Conservation (phyloP, 2,113 vertebrate genomes). For the Corynorhinus townsendii region DNA sequence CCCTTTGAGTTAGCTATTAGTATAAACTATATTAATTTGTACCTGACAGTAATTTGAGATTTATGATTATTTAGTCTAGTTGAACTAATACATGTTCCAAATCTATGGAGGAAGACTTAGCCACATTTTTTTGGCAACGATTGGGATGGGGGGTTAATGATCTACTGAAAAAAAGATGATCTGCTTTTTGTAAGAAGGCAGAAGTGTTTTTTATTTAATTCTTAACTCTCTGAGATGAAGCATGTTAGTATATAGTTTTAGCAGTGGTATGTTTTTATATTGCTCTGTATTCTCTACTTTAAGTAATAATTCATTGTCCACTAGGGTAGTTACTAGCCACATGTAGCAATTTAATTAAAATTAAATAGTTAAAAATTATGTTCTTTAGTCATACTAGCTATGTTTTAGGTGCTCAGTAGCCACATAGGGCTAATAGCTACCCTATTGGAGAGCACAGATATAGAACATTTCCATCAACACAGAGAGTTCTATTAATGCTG, state of each 20-base stretch:
- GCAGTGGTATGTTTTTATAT: neutral
- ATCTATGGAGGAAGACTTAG: conserved; percentile 16
- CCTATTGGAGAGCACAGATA: neutral
- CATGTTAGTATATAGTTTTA: neutral
- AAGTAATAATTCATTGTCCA: neutral
- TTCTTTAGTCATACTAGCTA: neutral
- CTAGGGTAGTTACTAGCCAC: neutral
- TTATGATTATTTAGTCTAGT: conserved; percentile 55
- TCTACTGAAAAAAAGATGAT: conserved; percentile 21
- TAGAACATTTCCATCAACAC: neutral
- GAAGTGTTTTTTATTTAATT: conserved; percentile 12
- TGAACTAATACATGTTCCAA: conserved; percentile 37
- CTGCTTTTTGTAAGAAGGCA: conserved; percentile 9
- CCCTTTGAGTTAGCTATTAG: conserved; percentile 60
- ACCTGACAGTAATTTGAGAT: conserved; percentile 55
- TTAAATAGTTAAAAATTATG: neutral
- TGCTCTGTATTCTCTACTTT: neutral
- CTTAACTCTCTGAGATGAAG: neutral
- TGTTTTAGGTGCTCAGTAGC: neutral
- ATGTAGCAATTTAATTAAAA: conserved; percentile 12
- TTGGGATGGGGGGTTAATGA: neutral
- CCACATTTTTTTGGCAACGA: neutral
- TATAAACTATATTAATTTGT: conserved; percentile 66
- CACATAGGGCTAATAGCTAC: neutral
- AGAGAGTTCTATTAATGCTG: neutral